These are phyloP conservation scores for Dioctria rufipes DNA, from an alignment of 2,888 invertebrate genomes.

Conservation along the genomic window DNA sequence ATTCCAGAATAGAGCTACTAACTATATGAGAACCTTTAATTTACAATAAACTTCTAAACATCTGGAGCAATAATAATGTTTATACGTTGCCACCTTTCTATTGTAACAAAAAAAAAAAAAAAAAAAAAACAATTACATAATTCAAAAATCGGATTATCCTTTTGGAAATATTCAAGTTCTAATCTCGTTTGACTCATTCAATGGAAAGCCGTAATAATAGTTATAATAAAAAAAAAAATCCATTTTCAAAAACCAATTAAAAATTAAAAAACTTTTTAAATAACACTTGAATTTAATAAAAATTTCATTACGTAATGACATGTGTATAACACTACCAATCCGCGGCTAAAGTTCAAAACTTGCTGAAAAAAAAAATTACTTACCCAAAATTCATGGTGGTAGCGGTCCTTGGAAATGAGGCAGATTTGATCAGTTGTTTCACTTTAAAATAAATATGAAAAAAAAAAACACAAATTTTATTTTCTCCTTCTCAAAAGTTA, in stretches of 20 bases:
- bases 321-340: conserved; percentile 7
- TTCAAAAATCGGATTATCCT: too few species aligned
- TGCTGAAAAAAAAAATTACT: conserved; percentile 11
- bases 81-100: too few species aligned
- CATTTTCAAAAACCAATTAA: not conserved
- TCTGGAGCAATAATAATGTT: too few species aligned
- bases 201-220: too few species aligned
- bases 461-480: not conserved
- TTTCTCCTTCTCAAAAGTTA: not conserved
- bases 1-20: too few species aligned
- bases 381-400: conserved; percentile 45
- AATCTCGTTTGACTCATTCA: too few species aligned
- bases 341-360: not conserved
- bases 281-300: not conserved
- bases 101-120: too few species aligned
- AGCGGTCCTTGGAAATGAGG: conserved; percentile 9
- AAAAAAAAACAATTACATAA: too few species aligned
- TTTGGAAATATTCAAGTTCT: too few species aligned
- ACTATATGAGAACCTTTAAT: too few species aligned
- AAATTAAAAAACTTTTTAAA: not conserved
- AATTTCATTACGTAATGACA: conserved; percentile 5
- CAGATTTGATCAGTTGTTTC: conserved; percentile 25
- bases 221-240: not conserved
- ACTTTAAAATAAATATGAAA: conserved; percentile 10
- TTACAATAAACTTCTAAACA: too few species aligned